phyloP scores from a whole-genome alignment of 2,113 vertebrate species.

The Xiphias gladius region DNA sequence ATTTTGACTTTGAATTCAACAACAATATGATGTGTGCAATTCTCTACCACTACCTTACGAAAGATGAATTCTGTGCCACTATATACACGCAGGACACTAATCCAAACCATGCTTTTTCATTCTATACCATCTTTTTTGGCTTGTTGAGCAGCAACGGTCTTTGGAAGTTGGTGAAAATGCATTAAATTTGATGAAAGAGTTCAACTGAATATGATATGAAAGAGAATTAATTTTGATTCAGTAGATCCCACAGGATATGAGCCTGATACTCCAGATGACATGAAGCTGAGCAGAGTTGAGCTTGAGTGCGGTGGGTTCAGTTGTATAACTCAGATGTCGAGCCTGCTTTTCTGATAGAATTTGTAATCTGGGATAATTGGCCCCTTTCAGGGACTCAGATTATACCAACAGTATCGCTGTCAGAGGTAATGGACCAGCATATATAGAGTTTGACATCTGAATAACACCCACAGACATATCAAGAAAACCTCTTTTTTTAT shows the following conservation, averaged over 20 bases:
- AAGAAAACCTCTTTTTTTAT: not conserved
- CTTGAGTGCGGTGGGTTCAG: constrained; percentile 43
- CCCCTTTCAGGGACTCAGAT: constrained; percentile 67
- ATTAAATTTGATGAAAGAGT: constrained; percentile 44
- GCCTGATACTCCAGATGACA: constrained; percentile 1
- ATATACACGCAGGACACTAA: not conserved
- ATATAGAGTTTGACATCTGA: constrained; percentile 9
- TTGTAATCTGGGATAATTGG: constrained; percentile 81
- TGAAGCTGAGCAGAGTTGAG: constrained; percentile 62
- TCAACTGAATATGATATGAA: constrained; percentile 44
- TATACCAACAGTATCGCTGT: constrained; percentile 55
- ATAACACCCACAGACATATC: constrained; percentile 4
- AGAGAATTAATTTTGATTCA: constrained; percentile 54
- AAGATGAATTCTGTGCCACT: not conserved
- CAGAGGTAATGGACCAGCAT: constrained; percentile 38
- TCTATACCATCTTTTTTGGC: constrained; percentile 1
- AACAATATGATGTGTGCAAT: not conserved
- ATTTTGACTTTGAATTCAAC: not conserved
- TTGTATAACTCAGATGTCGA: constrained; percentile 60
- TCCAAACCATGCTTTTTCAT: not conserved
- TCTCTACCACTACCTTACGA: not conserved
- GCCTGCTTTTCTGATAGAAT: constrained; percentile 55
- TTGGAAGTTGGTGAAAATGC: constrained; percentile 16
- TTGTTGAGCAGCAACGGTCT: not conserved
- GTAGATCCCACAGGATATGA: constrained; percentile 42